Evolutionary conservation across 2,797 vertebrate species (phyloP), one percentile per base, ranked within the genome.

Genomic region (Pangasius djambal): DNA sequence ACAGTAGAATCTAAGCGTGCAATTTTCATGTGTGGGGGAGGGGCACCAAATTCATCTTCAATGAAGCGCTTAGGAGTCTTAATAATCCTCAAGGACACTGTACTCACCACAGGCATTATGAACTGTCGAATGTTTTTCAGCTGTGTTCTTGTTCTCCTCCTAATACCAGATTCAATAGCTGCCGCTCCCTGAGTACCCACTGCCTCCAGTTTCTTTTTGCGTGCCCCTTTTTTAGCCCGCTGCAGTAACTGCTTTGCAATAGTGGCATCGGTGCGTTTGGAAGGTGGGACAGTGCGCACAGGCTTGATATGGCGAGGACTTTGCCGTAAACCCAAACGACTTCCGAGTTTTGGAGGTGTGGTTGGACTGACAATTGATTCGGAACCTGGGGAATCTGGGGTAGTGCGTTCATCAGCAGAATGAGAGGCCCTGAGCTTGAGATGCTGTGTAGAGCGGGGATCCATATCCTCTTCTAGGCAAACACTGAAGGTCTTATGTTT

Each of bases 71-170:
- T 98, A 31, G 98, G 99, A 3, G 98, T 99, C 94, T 99, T 99
- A 89, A 99, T 99, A 93, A 99, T 98, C 69, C 99, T 96, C 0
- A 97, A 97, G 25, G 98, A 99, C 92, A 99, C 98, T 0, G 98
- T 98, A 55, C 99, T 99, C 91, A 99, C 98, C n/a, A 99, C 98
- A 0, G 99, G 99, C 99, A 99, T 99, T 91, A 99, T 99, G 93
- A 99, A 99, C 95, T 99, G 98, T 2, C 99, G 95, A 90, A 99
- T 99, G 83, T 98, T 99, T 92, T 99, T 99, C 37, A 99, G 97
- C 88, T 98, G 98, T 0, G 98, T 98, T 92, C 98, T 96, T 74
- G 96, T 96, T 89, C 96, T 96, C 83, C 96, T 96, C 88, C 96
- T 93, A 87, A 95, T 96, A 37, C 95, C 95, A 31, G 89, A 93